Base-by-base conservation (phyloP, 2,797 vertebrate genomes). In the Miichthys miiuy region DNA sequence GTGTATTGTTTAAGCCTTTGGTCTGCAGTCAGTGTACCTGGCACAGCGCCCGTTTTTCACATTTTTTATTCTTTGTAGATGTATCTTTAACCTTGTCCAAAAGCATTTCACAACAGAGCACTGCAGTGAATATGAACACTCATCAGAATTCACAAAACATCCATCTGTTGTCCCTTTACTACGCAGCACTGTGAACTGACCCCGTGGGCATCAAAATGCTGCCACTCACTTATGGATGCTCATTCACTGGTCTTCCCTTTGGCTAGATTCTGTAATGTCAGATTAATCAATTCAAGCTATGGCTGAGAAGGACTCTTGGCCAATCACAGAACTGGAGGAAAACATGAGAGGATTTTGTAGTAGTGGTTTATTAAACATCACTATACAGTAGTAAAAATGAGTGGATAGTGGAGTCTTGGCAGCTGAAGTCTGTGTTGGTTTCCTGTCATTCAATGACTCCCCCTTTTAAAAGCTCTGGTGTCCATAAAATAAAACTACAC, bases 81-180 rank as follows among this genome's bases (percentile, higher is more conserved):
- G 75, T 50, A 74, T 58, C 21, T 86, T 68, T 70, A 74, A 82
- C 75, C 63, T 78, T 81, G 69, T 18, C 46, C 46, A 57, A 79
- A 72, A 54, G 38, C 30, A 64, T 71, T 58, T 77, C 50, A 69
- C 16, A 47, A 30, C 50, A 72, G 4, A 72, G 47, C 5, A 14
- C 2, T 72, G 62, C 23, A 64, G 1, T 72, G 16, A 66, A 56
- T 42, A 44, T 46, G 17, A 74, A 67, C 9, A 56, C 34, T 25
- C 21, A 55, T 72, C 75, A 46, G 54, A 55, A 66, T 75, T 79
- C 13, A n/a, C 14, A 42, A 38, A 4, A 50, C 51, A 48, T 57
- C 23, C 61, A 62, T 82, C 44, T 63, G 34, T 47, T 69, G 41
- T 73, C 13, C 18, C 18, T 64, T 66, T 66, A 21, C 47, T 79